Base-by-base conservation (phyloP, 2,113 vertebrate species). In the Ivindomyrus marchei region DNA sequence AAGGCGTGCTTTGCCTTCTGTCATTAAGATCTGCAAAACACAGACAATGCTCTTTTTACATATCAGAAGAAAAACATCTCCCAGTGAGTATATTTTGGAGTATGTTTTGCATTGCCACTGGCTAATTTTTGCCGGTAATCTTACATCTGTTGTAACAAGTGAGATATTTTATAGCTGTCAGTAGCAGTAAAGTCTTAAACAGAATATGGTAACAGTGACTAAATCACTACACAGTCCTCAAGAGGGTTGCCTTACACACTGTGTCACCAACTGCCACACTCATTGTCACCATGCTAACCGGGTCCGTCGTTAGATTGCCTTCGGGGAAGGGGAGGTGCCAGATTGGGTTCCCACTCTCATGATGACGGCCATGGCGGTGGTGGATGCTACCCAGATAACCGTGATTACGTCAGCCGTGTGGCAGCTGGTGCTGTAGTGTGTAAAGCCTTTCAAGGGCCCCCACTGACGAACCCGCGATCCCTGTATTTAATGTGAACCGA, bases 361-460 rank as follows among this genome's bases (percentile, higher is more conserved):
- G 74, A 80, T 77, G 70, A 77, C 70, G 31, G 31, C 31, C 70
- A 39, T 39, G 15, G 31, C 13, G 45, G 42, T 10, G 39, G 2
- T 19, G 80, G 80, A 52, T n/a, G 27, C 46, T 6, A 2, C n/a
- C 47, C 85, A 87, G 46, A 27, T 31, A 52, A 49, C 47, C 4
- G 27, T 8, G 42, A 85, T 45, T 85, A 47, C 24, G 83, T 46
- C 83, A 85, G 39, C 83, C 8, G 2, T 1, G 8, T 47, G 83
- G 45, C 83, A 46, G 21, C 45, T 85, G 42, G 42, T 47, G 83
- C 1, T 46, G 39, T n/a, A 85, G 83, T 47, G 39, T 95, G 98
- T 99, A 93, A 93, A 93, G 97, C 91, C 88, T 50, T 58, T 90
- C 90, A 53, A 15, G 49, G 85, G 2, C 50, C 46, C 46, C 85